Evolutionary conservation across 1,140 invertebrate species (phyloP), one percentile per base, ranked within the genome.

Genomic region (Eriocheir sinensis): DNA sequence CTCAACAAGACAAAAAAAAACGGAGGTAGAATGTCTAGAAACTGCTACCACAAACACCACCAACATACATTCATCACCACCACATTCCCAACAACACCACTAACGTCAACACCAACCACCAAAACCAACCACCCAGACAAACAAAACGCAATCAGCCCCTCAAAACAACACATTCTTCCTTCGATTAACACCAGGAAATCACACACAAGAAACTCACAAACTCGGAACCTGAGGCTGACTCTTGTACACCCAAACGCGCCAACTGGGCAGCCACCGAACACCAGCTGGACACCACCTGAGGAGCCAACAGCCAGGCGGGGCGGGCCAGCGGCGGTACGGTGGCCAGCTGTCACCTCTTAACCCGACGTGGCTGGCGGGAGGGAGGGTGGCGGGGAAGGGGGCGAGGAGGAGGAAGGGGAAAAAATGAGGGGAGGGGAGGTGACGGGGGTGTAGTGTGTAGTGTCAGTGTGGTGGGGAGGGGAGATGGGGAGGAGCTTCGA

Each of bases 251-350:
- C n/a, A 21, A 72, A 72, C 27, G n/a, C 27, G 60, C 60, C 60
- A 72, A 72, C 60, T 72, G 60, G 21, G 60, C 21, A 72, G 60
- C 12, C 12, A 4, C 21, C 60, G 60, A 72, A 72, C 60, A 72
- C 60, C 60, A 72, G 60, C 60, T 72, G 60, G 60, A 72, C 60
- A 72, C 60, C 60, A 72, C 60, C 60, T 72, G 60, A 72, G 60
- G 60, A 72, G 60, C 60, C 60, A 72, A 27, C 27, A 72, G 21
- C 60, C 60, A 72, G 60, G 60, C 60, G 60, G 60, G 60, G 60
- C 27, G 21, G 60, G 60, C 60, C 60, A n/a, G 60, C 21, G 60
- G 60, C n/a, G 60, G 60, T 72, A 72, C 60, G 60, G 60, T 21
- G 27, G 60, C 60, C 60, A 72, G 60, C 60, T 72, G 60, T 72